phyloP scores from a whole-genome alignment of 1,140 invertebrate genomes.

The Sitobion miscanthi region DNA sequence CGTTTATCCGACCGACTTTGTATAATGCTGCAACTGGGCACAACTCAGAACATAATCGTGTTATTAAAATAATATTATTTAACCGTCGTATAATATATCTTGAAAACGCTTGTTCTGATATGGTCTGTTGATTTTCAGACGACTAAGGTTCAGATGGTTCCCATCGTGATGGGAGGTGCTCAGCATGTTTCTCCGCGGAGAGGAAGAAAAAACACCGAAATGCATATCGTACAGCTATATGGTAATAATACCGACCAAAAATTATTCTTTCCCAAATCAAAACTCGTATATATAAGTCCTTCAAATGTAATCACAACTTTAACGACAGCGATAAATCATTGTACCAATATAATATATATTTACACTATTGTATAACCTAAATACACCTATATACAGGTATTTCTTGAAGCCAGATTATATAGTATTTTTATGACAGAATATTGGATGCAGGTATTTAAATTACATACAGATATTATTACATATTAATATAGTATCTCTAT shows the following conservation, averaged over 20 bases:
- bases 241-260: background rate
- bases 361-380: background rate
- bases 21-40: background rate
- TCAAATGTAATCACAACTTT: background rate
- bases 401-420: background rate
- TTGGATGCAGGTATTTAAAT: background rate
- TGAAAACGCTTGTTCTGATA: background rate
- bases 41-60: background rate
- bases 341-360: too few species aligned
- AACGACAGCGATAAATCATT: background rate
- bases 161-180: background rate
- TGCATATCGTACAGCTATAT: background rate
- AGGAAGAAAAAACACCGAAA: background rate
- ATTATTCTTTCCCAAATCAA: background rate
- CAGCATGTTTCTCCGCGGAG: background rate
- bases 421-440: background rate
- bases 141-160: background rate
- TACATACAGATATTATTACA: background rate
- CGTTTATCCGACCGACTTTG: background rate
- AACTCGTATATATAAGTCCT: background rate
- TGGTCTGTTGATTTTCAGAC: background rate
- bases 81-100: background rate
- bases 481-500: background rate
- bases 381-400: background rate
- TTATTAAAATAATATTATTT: conserved; percentile 6